Evolutionary conservation across 2,113 vertebrate genomes (phyloP), one percentile per base, ranked within the genome.

Genomic region (Lampris megalopsis): DNA sequence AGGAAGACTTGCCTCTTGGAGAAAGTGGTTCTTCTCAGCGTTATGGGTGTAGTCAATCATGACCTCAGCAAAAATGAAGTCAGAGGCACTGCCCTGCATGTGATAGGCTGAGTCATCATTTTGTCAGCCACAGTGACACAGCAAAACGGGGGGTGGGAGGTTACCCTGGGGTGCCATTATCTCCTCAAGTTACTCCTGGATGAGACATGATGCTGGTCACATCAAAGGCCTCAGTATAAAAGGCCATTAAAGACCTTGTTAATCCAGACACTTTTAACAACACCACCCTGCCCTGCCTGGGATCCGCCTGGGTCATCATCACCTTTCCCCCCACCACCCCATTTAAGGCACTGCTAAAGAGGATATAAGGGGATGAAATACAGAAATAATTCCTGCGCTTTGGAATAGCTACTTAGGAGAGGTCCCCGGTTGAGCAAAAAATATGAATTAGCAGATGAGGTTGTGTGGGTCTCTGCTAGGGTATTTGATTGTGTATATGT

Each of bases 1-100:
- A 49, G 69, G 37, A 57, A 75, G 54, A 70, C 64, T 13, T 56
- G 62, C 63, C 68, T 48, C 47, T 52, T 82, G 73, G 57, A 75
- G 77, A 49, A 74, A n/a, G 59, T n/a, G 56, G 53, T 72, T 60
- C 70, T 52, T 81, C 54, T 75, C 49, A 54, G 83, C 52, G 74
- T 84, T 42, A 65, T 35, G 6, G 63, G 10, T 66, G 59, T 67
- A 63, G 79, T 43, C 35, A 6, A 64, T 64, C 5, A 59, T 85
- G 79, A 89, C 81, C 80, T 83, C 66, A 83, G 67, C 73, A 13
- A 58, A 65, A 73, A 60, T 86, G 84, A 82, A 67, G 71, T 81
- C 78, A 83, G 81, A 37, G 63, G 47, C 66, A 57, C 24, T n/a
- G 9, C 48, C 4, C 1, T 11, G 5, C 7, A 40, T 35, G 6